These are phyloP conservation scores for Tinamus major DNA, from an alignment of 2,797 vertebrate genomes.

Conservation along the genomic window DNA sequence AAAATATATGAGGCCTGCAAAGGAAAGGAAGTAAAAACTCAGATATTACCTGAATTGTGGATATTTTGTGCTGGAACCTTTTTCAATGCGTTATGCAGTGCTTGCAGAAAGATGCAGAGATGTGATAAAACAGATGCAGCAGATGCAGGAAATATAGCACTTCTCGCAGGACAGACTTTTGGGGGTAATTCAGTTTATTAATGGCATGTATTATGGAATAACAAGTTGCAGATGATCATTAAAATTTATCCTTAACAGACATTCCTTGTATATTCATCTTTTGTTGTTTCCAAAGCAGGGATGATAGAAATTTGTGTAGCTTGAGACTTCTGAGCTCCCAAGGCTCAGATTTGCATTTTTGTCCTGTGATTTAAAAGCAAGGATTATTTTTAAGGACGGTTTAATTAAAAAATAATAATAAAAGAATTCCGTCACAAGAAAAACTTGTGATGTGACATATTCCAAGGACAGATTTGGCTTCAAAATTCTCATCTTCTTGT, in stretches of 20 bases:
- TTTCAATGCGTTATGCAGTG: conserved; percentile 45
- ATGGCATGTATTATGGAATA: conserved; percentile 73
- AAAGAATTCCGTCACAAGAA: conserved; percentile 48
- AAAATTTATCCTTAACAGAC: conserved; percentile 75
- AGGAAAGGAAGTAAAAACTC: conserved; percentile 27
- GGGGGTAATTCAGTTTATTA: conserved; percentile 79
- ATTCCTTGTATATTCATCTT: conserved; percentile 68
- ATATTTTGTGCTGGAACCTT: conserved; percentile 42
- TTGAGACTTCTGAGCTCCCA: conserved; percentile 52
- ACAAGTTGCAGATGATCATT: conserved; percentile 81
- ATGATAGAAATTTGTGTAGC: conserved; percentile 56
- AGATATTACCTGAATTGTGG: conserved; percentile 29
- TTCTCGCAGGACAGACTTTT: conserved; percentile 69
- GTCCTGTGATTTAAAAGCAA: conserved; percentile 58
- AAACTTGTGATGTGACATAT: conserved; percentile 32
- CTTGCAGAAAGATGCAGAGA: conserved; percentile 67
- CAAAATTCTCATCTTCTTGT: not conserved
- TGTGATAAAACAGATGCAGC: conserved; percentile 75
- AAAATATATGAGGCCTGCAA: not conserved
- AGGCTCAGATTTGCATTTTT: conserved; percentile 46
- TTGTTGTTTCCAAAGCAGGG: conserved; percentile 71
- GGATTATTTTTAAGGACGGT: conserved; percentile 43
- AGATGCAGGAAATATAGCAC: conserved; percentile 71
- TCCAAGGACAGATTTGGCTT: not conserved
- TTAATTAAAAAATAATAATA: conserved; percentile 61